These are phyloP conservation scores for Acanthosoma haemorrhoidale DNA, from an alignment of 2,888 invertebrate species.

Conservation along the genomic window DNA sequence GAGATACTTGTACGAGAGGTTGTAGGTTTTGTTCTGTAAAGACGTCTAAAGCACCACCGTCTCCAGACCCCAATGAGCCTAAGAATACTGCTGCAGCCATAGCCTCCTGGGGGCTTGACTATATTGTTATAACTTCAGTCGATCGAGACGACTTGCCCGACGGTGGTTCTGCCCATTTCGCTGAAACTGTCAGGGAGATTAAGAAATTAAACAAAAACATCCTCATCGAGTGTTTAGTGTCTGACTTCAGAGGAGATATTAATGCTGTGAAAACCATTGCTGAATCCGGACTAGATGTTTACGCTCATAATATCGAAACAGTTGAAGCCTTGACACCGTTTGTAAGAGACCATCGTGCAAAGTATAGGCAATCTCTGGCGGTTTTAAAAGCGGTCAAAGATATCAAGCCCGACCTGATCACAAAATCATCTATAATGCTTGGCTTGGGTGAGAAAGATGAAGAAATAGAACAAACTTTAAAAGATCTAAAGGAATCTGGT, in stretches of 20 bases:
- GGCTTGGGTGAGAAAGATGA: constrained; percentile 88
- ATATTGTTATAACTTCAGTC: constrained; percentile 95
- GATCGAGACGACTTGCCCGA: constrained; percentile 79
- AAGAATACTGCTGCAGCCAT: constrained; percentile 87
- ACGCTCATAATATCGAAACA: constrained; percentile 98
- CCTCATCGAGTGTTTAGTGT: constrained; percentile 92
- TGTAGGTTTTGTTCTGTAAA: constrained; percentile 99
- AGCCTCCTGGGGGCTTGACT: constrained; percentile 90
- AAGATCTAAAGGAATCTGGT: constrained; percentile 70
- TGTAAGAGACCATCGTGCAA: constrained; percentile 89
- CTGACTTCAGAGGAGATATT: constrained; percentile 85
- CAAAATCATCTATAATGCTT: constrained; percentile 97
- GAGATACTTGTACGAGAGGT: constrained; percentile 97
- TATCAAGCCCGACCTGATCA: constrained; percentile 73
- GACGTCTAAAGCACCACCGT: constrained; percentile 84
- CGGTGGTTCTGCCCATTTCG: constrained; percentile 68
- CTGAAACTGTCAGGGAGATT: constrained; percentile 82
- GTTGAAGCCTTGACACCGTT: constrained; percentile 84
- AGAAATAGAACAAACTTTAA: constrained; percentile 79
- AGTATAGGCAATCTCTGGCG: constrained; percentile 80
- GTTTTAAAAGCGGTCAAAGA: constrained; percentile 79
- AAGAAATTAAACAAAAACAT: constrained; percentile 76
- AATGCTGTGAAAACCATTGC: constrained; percentile 70
- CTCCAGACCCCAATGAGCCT: constrained; percentile 85
- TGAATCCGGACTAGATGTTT: constrained; percentile 84